Percentiles rank a stretch among this genome's conserved stretches.
Conservation (phyloP, 2,797 vertebrate genomes). For the Lophius americanus region DNA sequence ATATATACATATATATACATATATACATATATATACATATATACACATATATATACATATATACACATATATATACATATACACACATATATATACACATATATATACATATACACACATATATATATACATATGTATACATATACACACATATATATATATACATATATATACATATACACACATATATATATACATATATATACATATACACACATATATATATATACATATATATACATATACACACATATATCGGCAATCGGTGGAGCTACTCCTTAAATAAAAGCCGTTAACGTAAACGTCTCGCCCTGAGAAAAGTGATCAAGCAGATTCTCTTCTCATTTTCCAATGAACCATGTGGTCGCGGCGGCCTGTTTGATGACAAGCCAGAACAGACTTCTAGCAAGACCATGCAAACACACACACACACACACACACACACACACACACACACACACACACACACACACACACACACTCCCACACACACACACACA, state of each 20-base stretch:
- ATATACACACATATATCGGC: no score
- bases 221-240: no score
- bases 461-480: slow-evolving; percentile 25
- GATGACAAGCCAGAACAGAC: slow-evolving; percentile 67
- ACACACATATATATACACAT: rapidly evolving
- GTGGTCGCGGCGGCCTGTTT: slow-evolving; percentile 52
- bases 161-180: no score
- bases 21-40: no score
- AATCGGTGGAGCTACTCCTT: neutral
- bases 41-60: no score
- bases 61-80: no score
- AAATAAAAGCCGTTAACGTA: slow-evolving; percentile 13
- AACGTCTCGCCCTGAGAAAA: slow-evolving; percentile 27
- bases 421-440: slow-evolving; percentile 19
- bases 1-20: no score
- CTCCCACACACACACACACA: slow-evolving; percentile 25
- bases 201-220: no score
- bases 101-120: no score
- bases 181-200: no score
- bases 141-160: no score
- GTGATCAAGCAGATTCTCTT: slow-evolving; percentile 55
- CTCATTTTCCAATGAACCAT: slow-evolving; percentile 45
- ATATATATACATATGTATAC: no score
- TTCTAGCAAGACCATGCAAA: slow-evolving; percentile 24
- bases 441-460: slow-evolving; percentile 33